These are phyloP conservation scores for Pelobates cultripes DNA, from an alignment of 2,797 vertebrate genomes.

Conservation along the genomic window DNA sequence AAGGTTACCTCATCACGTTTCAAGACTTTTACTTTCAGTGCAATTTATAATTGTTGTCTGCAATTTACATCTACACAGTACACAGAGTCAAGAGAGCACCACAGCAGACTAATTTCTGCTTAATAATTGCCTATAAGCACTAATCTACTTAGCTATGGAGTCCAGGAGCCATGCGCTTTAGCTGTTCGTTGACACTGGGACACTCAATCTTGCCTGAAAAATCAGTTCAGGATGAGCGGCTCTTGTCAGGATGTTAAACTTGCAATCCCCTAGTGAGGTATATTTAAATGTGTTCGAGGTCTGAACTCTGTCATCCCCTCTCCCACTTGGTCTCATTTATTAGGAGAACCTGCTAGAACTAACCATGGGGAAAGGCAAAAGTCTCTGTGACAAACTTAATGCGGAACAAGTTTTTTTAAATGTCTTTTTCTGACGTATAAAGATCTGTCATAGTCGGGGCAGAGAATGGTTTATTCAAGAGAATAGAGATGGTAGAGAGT, in stretches of 20 bases:
- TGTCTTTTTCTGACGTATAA: accelerated
- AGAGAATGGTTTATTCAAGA: too few relatives aligned
- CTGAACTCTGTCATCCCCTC: constrained; percentile 64
- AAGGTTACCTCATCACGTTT: constrained; percentile 30
- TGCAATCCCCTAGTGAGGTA: constrained; percentile 59
- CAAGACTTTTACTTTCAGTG: constrained; percentile 15
- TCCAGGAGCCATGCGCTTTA: constrained; percentile 13
- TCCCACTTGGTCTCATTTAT: constrained; percentile 74
- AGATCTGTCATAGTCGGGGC: constrained; percentile 32
- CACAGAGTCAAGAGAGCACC: constrained; percentile 49
- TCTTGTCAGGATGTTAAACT: constrained; percentile 65
- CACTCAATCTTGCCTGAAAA: constrained; percentile 29
- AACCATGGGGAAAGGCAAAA: constrained; percentile 73
- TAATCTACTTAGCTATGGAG: not conserved
- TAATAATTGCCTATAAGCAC: constrained; percentile 46
- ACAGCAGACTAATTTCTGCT: constrained; percentile 31
- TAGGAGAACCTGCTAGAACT: constrained; percentile 61
- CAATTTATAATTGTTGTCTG: constrained; percentile 53
- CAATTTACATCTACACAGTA: constrained; percentile 32
- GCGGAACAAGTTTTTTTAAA: constrained; percentile 31
- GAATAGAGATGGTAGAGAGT: too few relatives aligned
- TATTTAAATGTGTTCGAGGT: constrained; percentile 31
- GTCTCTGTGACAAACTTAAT: constrained; percentile 60
- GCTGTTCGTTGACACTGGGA: constrained; percentile 42
- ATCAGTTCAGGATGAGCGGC: constrained; percentile 68